These are phyloP conservation scores for Macrobrachium nipponense DNA, from an alignment of 1,140 invertebrate genomes.

Conservation along the genomic window DNA sequence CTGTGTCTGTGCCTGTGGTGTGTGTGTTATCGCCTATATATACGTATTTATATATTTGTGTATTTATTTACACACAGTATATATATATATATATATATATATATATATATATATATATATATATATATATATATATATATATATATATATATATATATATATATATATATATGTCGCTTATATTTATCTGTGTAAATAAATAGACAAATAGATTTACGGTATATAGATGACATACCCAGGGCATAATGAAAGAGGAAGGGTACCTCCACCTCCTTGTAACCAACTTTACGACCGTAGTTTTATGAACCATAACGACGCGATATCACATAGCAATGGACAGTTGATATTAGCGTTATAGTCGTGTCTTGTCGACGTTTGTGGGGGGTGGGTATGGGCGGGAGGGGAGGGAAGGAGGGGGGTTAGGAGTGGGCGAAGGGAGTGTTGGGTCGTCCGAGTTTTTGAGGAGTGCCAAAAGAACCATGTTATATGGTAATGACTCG, in stretches of 20 bases:
- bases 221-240: background rate
- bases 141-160: slow-evolving; percentile 14
- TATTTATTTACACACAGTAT: background rate
- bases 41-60: too few species aligned
- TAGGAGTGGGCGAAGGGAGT: background rate
- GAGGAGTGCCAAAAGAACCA: background rate
- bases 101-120: slow-evolving; percentile 11
- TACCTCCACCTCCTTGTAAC: too few species aligned
- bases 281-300: too few species aligned
- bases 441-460: too few species aligned
- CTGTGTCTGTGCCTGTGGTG: too few species aligned
- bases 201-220: background rate
- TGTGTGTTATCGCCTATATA: too few species aligned
- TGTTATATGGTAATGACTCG: background rate
- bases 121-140: slow-evolving; percentile 15
- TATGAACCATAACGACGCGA: too few species aligned
- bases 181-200: background rate
- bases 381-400: background rate
- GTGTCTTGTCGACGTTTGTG: background rate
- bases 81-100: background rate
- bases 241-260: too few species aligned
- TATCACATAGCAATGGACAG: too few species aligned
- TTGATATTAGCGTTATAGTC: too few species aligned
- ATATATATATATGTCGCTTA: background rate
- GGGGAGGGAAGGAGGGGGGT: background rate